These are phyloP conservation scores for Megaptera novaeangliae DNA, from an alignment of 2,113 vertebrate species.

Conservation along the genomic window DNA sequence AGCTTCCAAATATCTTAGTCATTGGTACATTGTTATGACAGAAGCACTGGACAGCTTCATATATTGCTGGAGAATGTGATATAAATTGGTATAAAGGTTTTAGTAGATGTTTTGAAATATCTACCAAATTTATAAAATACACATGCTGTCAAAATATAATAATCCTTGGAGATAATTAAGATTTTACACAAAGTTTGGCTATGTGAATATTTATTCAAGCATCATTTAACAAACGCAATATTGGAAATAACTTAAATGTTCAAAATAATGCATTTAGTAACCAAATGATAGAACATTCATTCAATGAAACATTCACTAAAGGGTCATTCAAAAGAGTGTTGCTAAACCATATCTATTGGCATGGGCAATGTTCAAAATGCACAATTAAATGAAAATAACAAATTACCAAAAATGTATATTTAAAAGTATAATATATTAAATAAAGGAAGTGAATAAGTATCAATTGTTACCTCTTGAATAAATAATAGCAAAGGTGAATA, in stretches of 20 bases:
- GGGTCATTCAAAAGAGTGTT: not conserved
- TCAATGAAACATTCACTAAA: not conserved
- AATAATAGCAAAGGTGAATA: not conserved
- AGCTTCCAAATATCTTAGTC: not conserved
- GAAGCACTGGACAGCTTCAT: not conserved
- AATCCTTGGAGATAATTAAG: not conserved
- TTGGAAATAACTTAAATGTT: not conserved
- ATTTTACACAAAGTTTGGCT: not conserved
- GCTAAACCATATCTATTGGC: not conserved
- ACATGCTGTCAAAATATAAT: not conserved
- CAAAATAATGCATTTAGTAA: not conserved
- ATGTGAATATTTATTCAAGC: not conserved
- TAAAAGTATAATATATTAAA: not conserved
- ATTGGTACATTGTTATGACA: not conserved
- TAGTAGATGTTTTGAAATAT: not conserved
- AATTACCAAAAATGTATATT: not conserved
- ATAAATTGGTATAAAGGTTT: not conserved
- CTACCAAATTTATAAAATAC: not conserved
- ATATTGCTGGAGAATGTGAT: not conserved
- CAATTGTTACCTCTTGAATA: not conserved
- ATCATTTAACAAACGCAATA: not conserved
- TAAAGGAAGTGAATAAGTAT: not conserved
- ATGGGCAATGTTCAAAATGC: not conserved
- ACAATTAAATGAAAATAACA: not conserved
- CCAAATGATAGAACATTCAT: not conserved